Evolutionary conservation across 2,888 invertebrate genomes (phyloP), one percentile per base, ranked within the genome.

Genomic region (Archips crataeganus): DNA sequence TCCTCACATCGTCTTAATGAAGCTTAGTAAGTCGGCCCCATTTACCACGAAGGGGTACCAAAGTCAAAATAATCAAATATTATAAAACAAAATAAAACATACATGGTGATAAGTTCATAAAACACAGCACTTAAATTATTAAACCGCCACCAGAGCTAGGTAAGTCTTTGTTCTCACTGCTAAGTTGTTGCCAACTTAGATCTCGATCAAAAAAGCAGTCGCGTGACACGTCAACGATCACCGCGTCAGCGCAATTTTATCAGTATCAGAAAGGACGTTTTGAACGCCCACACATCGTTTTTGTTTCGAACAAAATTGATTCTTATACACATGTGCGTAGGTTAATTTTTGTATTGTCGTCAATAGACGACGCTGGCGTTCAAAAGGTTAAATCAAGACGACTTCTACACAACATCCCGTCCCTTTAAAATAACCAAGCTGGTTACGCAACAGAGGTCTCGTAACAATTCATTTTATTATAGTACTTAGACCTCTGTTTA

Each of bases 101-200:
- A 67, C 32, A 42, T 11, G 60, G 54, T 68, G 57, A 39, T 60
- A 11, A 51, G 15, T 3, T 63, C 34, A 39, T 4, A 51, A 62
- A 67, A 72, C 66, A 67, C 61, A 72, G 61, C 72, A 47, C 54
- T 62, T 60, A 68, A 34, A 67, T 45, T 45, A 66, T 62, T 34
- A 54, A 15, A 34, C 59, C 63, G 68, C 39, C 57, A 59, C 73
- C 73, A 32, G 42, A 39, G 62, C 49, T 57, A 3, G 15, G 32
- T 23, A 47, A 64, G 45, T 64, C 64, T 67, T 62, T 23, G 45
- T 61, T 62, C 54, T 62, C 61, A 62, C 67, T 62, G 62, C 54
- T n/a, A 57, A 57, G 32, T 57, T 11, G 32, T 11, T n/a, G 36
- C 34, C 60, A 60, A 68, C 49, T 15, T 36, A 1, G 13, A 45